Conservation (phyloP, 2,113 vertebrate species). For the Diadophis punctatus region DNA sequence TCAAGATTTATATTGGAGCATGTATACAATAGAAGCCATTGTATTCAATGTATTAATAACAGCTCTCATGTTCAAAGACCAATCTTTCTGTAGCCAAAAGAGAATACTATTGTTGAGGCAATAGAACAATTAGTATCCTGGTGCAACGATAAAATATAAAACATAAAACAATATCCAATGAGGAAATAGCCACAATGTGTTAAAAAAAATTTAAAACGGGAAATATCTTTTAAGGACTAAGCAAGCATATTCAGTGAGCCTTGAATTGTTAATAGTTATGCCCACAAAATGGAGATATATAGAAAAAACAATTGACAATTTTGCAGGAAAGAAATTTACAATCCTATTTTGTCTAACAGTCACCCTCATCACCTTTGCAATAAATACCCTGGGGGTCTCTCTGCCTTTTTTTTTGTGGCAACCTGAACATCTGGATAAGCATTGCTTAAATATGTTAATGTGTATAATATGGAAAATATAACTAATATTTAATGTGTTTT, state of each 20-base stretch:
- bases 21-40: neutral
- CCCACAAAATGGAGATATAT: neutral
- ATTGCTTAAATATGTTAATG: neutral
- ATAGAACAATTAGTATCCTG: neutral
- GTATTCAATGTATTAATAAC: neutral
- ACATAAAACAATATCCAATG: neutral
- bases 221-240: neutral
- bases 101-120: neutral
- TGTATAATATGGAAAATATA: neutral
- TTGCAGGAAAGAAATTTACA: neutral
- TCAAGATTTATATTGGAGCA: neutral
- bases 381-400: neutral
- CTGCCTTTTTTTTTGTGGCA: neutral
- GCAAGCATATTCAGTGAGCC: neutral
- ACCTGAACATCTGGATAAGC: neutral
- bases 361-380: neutral
- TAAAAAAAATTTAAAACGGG: neutral
- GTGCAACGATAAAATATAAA: neutral
- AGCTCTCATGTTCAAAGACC: neutral
- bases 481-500: neutral
- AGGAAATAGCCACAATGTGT: neutral
- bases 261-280: neutral
- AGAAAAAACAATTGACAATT: neutral
- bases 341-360: neutral
- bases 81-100: neutral